Evolutionary conservation across 2,888 invertebrate genomes (phyloP).

Genomic region (Phymatocera aterrima): DNA sequence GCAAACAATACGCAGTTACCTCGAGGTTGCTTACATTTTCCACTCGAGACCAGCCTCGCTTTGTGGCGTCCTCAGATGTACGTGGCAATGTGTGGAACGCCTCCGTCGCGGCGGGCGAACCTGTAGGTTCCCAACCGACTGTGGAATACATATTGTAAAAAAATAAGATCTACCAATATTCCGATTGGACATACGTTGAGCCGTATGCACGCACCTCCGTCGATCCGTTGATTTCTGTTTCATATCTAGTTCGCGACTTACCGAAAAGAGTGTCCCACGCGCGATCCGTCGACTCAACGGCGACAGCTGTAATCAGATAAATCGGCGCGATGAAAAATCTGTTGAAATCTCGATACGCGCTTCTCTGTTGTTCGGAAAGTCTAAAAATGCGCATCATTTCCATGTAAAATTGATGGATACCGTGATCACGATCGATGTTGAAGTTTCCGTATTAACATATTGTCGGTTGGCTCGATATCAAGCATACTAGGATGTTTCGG

Average conservation of each 20-base stretch:
- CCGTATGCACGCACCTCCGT: background rate
- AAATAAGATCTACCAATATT: background rate
- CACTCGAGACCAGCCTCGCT: background rate
- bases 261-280: background rate
- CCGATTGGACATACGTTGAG: background rate
- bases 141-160: background rate
- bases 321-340: background rate
- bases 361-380: too few relatives aligned
- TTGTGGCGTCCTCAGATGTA: background rate
- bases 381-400: too few relatives aligned
- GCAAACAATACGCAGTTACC: background rate
- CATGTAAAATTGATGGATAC: too few relatives aligned
- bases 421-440: too few relatives aligned
- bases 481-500: too few relatives aligned
- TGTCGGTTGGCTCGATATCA: too few relatives aligned
- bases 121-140: background rate
- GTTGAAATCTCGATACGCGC: too few relatives aligned
- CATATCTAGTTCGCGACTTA: background rate
- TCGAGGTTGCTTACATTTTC: background rate
- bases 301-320: background rate
- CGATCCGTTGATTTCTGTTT: background rate
- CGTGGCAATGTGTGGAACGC: slow-evolving; percentile 9
- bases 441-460: too few relatives aligned
- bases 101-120: background rate
- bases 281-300: background rate